Conservation (phyloP, 2,888 invertebrate genomes). For the Reticulitermes lucifugus region DNA sequence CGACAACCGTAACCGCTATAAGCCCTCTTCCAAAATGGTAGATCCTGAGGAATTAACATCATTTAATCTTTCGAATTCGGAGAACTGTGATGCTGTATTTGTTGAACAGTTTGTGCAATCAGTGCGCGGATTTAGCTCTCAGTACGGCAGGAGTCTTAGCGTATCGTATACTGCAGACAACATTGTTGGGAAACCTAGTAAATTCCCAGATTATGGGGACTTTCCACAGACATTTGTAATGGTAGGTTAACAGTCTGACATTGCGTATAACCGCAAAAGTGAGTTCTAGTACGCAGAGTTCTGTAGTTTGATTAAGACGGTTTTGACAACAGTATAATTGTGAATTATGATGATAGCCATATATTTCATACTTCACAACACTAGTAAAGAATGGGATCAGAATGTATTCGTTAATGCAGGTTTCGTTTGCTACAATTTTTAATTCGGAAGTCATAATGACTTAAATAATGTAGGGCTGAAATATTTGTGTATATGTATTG, state of each 20-base stretch:
- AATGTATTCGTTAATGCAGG: no score
- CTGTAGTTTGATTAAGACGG: no score
- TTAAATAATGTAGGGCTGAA: no score
- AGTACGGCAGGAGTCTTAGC: conserved; percentile 89
- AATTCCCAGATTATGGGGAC: conserved; percentile 91
- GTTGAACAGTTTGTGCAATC: conserved; percentile 83
- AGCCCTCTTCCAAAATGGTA: conserved; percentile 19
- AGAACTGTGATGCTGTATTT: conserved; percentile 15
- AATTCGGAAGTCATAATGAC: no score
- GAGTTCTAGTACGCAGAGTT: no score
- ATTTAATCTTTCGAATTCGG: neutral
- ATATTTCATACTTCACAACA: no score
- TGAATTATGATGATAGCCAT: no score
- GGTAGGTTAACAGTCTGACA: conserved; percentile 68
- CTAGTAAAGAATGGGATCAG: no score
- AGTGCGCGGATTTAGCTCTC: conserved; percentile 87
- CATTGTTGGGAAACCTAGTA: conserved; percentile 84
- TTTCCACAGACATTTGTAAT: conserved; percentile 91
- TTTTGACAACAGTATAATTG: no score
- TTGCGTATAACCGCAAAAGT: no score
- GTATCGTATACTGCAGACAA: conserved; percentile 91
- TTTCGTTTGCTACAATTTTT: no score
- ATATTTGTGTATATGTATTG: no score
- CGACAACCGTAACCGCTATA: neutral
- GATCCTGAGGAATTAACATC: neutral